phyloP scores from a whole-genome alignment of 2,888 invertebrate species.

The Ennomos quercinarius region DNA sequence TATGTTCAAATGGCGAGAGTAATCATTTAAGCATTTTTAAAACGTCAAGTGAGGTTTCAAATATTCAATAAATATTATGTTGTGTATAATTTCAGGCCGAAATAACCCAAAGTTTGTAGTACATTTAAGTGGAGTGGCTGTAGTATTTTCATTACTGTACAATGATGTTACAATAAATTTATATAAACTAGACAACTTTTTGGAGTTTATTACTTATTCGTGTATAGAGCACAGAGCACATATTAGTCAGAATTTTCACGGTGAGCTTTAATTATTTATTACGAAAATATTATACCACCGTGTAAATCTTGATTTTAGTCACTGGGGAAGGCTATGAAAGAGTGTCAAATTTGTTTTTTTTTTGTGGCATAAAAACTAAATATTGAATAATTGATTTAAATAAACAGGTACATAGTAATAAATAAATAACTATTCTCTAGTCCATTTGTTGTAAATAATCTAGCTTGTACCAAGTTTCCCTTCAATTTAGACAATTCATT shows the following conservation, averaged over 20 bases:
- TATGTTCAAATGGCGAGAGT: too few species aligned
- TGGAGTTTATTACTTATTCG: not conserved
- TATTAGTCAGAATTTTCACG: too few species aligned
- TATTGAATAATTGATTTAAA: conserved; percentile 11
- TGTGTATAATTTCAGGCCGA: conserved; percentile 57
- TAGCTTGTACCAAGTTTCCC: conserved; percentile 17
- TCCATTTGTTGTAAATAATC: conserved; percentile 33
- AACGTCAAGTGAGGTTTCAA: not conserved
- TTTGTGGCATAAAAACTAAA: conserved; percentile 6
- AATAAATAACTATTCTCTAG: conserved; percentile 24
- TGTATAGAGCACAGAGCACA: too few species aligned
- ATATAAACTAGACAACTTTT: not conserved
- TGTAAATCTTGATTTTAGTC: too few species aligned
- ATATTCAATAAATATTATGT: too few species aligned
- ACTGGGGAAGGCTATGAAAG: not conserved
- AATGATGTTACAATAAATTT: too few species aligned
- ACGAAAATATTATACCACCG: too few species aligned
- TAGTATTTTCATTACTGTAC: conserved; percentile 46
- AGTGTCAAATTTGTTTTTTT: conserved; percentile 17
- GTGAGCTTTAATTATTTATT: too few species aligned
- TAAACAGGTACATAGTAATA: conserved; percentile 4
- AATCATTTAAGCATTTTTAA: too few species aligned
- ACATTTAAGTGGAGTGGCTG: conserved; percentile 30
- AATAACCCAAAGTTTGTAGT: conserved; percentile 64
- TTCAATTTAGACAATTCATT: conserved; percentile 12